phyloP scores from a whole-genome alignment of 2,888 invertebrate species.

The Netelia melanura region DNA sequence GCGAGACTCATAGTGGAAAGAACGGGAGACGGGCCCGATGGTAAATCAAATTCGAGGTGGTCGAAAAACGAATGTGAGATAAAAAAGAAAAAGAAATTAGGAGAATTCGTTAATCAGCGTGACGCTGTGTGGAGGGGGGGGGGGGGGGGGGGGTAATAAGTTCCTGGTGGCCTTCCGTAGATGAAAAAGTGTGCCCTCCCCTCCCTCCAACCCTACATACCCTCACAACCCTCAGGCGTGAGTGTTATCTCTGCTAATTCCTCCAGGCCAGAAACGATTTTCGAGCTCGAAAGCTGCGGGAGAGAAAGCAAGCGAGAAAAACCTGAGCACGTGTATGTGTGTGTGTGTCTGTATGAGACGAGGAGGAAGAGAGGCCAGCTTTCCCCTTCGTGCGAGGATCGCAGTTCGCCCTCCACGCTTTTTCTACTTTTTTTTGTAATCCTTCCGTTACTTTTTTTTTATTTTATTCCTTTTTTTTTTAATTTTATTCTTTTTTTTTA shows the following conservation, averaged over 20 bases:
- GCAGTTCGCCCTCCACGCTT: slow-evolving; percentile 8
- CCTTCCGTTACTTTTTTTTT: slow-evolving; percentile 1
- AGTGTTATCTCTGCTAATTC: slow-evolving; percentile 45
- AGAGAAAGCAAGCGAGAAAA: slow-evolving; percentile 3
- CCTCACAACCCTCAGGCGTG: neutral
- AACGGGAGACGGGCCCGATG: neutral
- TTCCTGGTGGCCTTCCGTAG: neutral
- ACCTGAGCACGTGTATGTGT: neutral
- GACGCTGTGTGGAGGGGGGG: neutral
- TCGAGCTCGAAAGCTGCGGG: slow-evolving; percentile 2
- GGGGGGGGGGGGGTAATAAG: neutral
- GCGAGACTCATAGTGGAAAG: neutral
- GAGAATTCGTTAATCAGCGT: slow-evolving; percentile 30
- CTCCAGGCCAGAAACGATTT: neutral
- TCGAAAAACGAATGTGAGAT: neutral
- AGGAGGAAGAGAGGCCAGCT: neutral
- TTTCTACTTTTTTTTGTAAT: slow-evolving; percentile 4
- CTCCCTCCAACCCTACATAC: neutral
- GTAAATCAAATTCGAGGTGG: neutral
- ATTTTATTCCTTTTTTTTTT: neutral
- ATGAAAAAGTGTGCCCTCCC: neutral
- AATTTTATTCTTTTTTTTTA: slow-evolving; percentile 8
- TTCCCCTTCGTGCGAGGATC: slow-evolving; percentile 14
- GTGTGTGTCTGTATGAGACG: neutral
- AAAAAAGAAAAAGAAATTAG: neutral